Conservation (phyloP, 35 echinoderm and acorn worm genomes). For the Ophiothrix spiculata region DNA sequence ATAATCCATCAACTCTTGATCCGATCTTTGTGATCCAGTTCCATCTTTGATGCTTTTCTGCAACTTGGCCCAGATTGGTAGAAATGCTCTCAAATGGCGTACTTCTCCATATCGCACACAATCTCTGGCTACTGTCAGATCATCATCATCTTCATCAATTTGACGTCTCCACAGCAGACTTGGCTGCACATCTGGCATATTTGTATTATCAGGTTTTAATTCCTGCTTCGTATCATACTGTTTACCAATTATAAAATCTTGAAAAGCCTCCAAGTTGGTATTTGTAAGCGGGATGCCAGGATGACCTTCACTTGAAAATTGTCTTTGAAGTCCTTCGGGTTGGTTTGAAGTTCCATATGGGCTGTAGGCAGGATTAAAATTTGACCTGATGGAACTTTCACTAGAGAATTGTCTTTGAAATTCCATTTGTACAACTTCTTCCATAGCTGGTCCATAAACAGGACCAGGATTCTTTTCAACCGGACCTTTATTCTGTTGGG, state of each 20-base stretch:
- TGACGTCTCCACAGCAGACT: neutral
- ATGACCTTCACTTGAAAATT: no score
- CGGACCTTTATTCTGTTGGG: neutral
- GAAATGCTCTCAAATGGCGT: neutral
- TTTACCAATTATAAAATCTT: neutral
- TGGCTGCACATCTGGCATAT: neutral
- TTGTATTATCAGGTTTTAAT: neutral
- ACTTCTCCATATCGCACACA: neutral
- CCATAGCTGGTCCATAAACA: no score
- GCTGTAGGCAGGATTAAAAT: neutral
- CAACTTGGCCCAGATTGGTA: neutral
- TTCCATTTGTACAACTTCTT: no score
- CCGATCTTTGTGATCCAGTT: neutral
- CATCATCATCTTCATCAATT: neutral
- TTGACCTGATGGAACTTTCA: neutral
- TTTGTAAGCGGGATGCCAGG: neutral
- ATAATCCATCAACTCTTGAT: neutral
- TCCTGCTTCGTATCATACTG: neutral
- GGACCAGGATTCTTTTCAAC: no score
- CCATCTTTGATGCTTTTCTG: neutral
- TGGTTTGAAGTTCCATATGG: neutral
- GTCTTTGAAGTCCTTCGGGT: neutral
- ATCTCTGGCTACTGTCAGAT: neutral
- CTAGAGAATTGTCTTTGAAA: neutral
- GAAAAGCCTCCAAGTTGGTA: neutral